Evolutionary conservation across 2,888 invertebrate genomes (phyloP).

Genomic region (Acanthococcus lagerstroemiae): DNA sequence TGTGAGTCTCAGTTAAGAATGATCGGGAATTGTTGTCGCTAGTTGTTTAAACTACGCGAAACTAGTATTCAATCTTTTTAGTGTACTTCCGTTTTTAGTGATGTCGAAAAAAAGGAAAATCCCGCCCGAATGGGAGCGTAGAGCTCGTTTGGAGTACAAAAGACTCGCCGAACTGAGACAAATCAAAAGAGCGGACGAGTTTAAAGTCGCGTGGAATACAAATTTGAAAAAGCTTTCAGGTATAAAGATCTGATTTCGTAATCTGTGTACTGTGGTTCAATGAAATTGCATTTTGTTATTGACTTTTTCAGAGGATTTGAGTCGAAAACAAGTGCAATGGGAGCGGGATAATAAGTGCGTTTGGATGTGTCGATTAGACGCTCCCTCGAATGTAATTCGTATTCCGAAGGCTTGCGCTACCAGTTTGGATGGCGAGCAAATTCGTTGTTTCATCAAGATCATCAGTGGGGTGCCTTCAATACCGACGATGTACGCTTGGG

Average conservation of each 20-base stretch:
- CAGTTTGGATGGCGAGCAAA: conserved; percentile 61
- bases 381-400: conserved; percentile 58
- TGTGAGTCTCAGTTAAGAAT: neutral
- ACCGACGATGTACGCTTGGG: conserved; percentile 97
- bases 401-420: conserved; percentile 80
- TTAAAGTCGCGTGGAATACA: conserved; percentile 78
- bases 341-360: conserved; percentile 55
- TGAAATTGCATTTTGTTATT: neutral
- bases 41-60: neutral
- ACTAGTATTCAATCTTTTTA: no score
- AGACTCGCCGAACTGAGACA: conserved; percentile 77
- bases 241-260: conserved; percentile 40
- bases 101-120: conserved; percentile 37
- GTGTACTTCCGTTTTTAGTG: neutral
- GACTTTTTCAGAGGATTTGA: conserved; percentile 19
- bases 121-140: conserved; percentile 76
- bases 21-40: neutral
- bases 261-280: neutral
- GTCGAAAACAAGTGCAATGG: conserved; percentile 48
- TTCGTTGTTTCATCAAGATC: conserved; percentile 67
- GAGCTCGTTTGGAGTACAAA: conserved; percentile 82
- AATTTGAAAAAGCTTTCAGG: conserved; percentile 62
- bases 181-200: conserved; percentile 81
- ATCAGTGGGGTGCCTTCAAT: conserved; percentile 77
- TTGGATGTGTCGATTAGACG: conserved; percentile 51